Percentiles rank a stretch among this genome's conserved stretches.
Conservation (phyloP, 2,113 vertebrate species). For the Sylvietta virens region DNA sequence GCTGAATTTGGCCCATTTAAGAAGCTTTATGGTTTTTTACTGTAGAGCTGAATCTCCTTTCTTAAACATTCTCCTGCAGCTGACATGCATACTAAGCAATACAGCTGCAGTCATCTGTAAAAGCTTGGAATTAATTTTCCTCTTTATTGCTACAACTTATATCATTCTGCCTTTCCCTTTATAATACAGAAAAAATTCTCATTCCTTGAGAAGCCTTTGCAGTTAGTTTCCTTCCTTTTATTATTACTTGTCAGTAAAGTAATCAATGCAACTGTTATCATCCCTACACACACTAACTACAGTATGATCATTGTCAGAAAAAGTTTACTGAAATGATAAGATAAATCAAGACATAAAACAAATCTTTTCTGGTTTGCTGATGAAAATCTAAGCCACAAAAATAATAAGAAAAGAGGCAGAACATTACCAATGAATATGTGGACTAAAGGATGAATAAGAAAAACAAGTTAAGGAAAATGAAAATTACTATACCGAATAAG, state of each 20-base stretch:
- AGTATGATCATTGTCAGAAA: background rate
- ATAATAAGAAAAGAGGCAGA: background rate
- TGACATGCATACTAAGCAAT: background rate
- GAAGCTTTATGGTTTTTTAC: constrained; percentile 1
- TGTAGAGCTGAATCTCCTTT: background rate
- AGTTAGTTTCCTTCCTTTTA: constrained; percentile 33
- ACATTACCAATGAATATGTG: background rate
- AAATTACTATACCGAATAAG: background rate
- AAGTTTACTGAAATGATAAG: constrained; percentile 1
- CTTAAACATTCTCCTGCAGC: background rate
- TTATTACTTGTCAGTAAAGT: constrained; percentile 34
- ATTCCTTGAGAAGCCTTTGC: constrained; percentile 15
- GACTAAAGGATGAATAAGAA: background rate
- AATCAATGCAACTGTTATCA: constrained; percentile 21
- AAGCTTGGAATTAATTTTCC: constrained; percentile 25
- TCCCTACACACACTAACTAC: background rate
- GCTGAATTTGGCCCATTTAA: background rate
- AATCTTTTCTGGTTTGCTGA: background rate
- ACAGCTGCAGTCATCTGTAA: constrained; percentile 26
- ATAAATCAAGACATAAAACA: background rate
- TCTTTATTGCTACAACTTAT: constrained; percentile 41
- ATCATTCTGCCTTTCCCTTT: background rate
- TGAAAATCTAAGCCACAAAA: background rate
- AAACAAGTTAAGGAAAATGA: background rate
- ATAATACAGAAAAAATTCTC: background rate